phyloP scores from a whole-genome alignment of 2,797 vertebrate species.

The Tenualosa ilisha region DNA sequence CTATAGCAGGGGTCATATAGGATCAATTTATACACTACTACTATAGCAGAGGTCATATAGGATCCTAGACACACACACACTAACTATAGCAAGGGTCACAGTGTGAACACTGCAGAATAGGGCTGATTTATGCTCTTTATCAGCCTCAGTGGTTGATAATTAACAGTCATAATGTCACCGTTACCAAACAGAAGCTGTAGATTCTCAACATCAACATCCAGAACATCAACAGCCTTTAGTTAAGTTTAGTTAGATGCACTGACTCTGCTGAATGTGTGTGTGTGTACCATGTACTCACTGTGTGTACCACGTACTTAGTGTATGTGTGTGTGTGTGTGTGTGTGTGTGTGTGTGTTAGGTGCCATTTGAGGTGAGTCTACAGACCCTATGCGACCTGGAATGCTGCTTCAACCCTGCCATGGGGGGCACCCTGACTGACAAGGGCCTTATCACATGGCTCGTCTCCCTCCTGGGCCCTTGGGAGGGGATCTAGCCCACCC shows the following conservation, averaged over 20 bases:
- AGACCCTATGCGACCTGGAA: conserved; percentile 72
- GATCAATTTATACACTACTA: too few species aligned
- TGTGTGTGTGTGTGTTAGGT: conserved; percentile 62
- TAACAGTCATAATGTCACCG: too few species aligned
- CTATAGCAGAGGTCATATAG: too few species aligned
- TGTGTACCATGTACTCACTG: neutral
- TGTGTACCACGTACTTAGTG: neutral
- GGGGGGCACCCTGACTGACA: conserved; percentile 70
- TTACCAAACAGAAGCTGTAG: too few species aligned
- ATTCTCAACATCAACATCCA: too few species aligned
- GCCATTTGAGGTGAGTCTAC: conserved; percentile 74
- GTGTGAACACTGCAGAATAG: too few species aligned
- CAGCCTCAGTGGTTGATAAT: too few species aligned
- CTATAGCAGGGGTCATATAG: too few species aligned
- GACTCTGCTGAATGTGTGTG: neutral
- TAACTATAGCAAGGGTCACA: too few species aligned
- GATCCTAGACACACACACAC: too few species aligned
- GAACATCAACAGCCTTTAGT: too few species aligned
- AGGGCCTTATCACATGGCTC: conserved; percentile 75
- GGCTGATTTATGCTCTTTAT: too few species aligned
- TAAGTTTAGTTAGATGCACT: neutral
- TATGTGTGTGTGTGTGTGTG: conserved; percentile 7
- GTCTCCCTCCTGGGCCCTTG: conserved; percentile 65
- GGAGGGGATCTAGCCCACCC: neutral
- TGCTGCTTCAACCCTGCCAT: conserved; percentile 77